These are phyloP conservation scores for Nipponia nippon DNA, from an alignment of 2,113 vertebrate genomes.

Conservation along the genomic window DNA sequence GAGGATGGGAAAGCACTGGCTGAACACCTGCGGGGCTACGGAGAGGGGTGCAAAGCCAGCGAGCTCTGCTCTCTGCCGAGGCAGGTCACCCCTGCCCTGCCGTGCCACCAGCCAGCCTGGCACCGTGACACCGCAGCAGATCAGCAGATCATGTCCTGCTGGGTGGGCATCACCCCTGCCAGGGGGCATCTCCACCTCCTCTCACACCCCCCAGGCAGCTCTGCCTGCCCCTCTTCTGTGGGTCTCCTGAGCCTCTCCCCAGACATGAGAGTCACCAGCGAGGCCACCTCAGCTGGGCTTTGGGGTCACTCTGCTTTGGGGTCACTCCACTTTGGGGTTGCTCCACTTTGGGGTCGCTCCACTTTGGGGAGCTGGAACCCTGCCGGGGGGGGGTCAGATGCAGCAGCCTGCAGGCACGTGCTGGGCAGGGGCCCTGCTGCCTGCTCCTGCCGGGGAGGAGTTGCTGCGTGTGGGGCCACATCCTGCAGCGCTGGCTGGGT, in stretches of 20 bases:
- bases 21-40: background rate
- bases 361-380: background rate
- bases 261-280: background rate
- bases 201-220: background rate
- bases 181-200: background rate
- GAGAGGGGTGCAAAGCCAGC: background rate
- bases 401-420: background rate
- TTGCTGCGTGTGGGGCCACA: background rate
- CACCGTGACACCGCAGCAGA: background rate
- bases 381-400: background rate
- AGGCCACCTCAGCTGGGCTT: background rate
- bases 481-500: background rate
- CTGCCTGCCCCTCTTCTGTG: background rate
- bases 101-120: background rate
- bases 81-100: background rate
- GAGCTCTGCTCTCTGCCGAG: background rate
- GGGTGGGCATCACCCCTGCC: background rate
- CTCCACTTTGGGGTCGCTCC: fast-evolving
- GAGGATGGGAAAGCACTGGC: background rate
- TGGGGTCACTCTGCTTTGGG: fast-evolving
- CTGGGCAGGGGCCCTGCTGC: background rate
- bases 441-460: background rate
- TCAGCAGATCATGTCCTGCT: fast-evolving
- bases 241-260: background rate
- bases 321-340: fast-evolving